Evolutionary conservation across 2,113 vertebrate species (phyloP), one percentile per base, ranked within the genome.

Genomic region (Phyllostomus hastatus): DNA sequence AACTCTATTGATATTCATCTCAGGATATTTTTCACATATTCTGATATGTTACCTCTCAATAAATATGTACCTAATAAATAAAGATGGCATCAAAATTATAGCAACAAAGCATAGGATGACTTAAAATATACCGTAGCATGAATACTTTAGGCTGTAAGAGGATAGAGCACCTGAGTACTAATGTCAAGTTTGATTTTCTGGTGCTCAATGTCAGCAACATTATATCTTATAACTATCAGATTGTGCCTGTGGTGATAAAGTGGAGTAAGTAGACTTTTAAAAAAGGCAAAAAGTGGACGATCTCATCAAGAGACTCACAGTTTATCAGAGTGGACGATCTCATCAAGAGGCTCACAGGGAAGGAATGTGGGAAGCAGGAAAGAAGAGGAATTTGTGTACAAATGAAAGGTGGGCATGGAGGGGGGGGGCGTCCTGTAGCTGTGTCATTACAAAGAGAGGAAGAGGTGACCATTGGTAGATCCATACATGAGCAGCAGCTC

Each of bases 381-480:
- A 54, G 0, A 7, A 11, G 22, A 46, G 3, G 38, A 11, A 20
- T 41, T 43, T 8, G 2, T 11, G 2, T 52, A 22, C 38, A 38
- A 33, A 52, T 19, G 17, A 66, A 46, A 9, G 2, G 19, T 84
- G 10, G 46, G 16, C 6, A 87, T 33, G 4, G 2, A 35, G 75
- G 4, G 15, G 1, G 7, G 24, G 14, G 4, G 20, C 7, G 9
- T 3, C 57, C 7, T 9, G 24, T 1, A 20, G 3, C 26, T 48
- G 10, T 5, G 22, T 4, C 1, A 0, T 9, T 6, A 26, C 10
- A 20, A 4, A 12, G 17, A n/a, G 5, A 33, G 33, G 15, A 72
- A 50, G 35, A 28, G 19, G 26, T 26, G 9, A 14, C 17, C 11
- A 31, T 1, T 52, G 54, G 14, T 15, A 61, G 12, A 81, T 6